Conservation (phyloP, 1,140 invertebrate species). For the Pentalonia nigronervosa region DNA sequence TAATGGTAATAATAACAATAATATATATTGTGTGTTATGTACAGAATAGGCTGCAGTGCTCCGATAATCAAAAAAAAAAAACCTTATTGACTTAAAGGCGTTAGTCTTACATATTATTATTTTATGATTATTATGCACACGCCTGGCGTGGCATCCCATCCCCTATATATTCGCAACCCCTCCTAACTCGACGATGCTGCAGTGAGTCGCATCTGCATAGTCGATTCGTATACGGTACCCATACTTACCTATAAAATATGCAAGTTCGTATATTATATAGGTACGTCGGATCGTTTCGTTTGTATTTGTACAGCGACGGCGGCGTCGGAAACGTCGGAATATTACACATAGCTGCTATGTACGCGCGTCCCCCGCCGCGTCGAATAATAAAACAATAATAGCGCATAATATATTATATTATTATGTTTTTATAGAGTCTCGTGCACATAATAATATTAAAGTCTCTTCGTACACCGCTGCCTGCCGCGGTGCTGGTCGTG, state of each 20-base stretch:
- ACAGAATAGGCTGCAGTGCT: not conserved
- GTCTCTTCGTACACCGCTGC: not conserved
- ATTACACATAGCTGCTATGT: too few relatives aligned
- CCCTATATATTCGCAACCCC: too few relatives aligned
- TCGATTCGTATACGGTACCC: too few relatives aligned
- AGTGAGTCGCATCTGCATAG: too few relatives aligned
- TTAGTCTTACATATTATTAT: not conserved
- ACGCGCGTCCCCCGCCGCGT: not conserved
- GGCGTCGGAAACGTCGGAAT: too few relatives aligned
- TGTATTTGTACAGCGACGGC: not conserved
- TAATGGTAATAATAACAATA: not conserved
- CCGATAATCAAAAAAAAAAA: not conserved
- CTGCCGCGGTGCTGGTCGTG: not conserved
- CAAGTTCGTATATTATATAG: not conserved
- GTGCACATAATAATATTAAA: not conserved
- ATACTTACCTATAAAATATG: too few relatives aligned
- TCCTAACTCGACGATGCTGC: too few relatives aligned
- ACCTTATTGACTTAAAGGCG: not conserved
- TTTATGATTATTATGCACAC: too few relatives aligned
- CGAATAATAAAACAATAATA: constrained; percentile 24
- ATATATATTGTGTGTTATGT: not conserved
- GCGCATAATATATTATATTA: not conserved
- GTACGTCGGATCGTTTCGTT: not conserved
- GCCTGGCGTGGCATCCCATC: not conserved
- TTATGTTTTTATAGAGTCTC: not conserved